Evolutionary conservation across 2,113 vertebrate genomes (phyloP), one percentile per base, ranked within the genome.

Genomic region (Callithrix jacchus): DNA sequence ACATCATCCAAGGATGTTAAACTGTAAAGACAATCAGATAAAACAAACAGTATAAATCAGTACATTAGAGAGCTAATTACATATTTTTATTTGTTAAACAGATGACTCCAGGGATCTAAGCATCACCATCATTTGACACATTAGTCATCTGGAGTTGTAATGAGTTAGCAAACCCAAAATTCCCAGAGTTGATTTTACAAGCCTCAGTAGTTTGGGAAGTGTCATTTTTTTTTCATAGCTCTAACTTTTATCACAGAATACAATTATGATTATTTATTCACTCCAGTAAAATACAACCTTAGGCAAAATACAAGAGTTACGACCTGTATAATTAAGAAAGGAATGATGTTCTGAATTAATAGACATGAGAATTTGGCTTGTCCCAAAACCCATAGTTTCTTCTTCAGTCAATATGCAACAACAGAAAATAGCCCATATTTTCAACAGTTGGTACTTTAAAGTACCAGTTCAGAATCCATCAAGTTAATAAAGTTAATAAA

Each of bases 201-300:
- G 66, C 18, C 87, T 94, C 73, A 91, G 7, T 91, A n/a, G 17
- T 93, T 89, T 85, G 37, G 6, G 32, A 87, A 93, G 4, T 47
- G 7, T 77, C 47, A 42, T 93, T 32, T 93, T 76, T 27, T 93
- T 95, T 93, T 74, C 35, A 80, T 35, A 9, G 3, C 56, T 85
- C 92, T 68, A 91, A 79, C 52, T 92, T 83, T 87, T 93, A 87
- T 64, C 18, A 52, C n/a, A 91, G 45, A 82, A 70, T 94, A 56
- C 0, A 74, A 86, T 83, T 71, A 56, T 89, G 93, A 89, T 68
- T 91, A 56, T 94, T 97, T 97, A 96, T 58, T 84, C 52, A 97
- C 42, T 96, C 40, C 83, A 40, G 58, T 6, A 79, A 87, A 91
- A 49, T 74, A 84, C 25, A 95, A 70, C 7, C 30, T 94, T 77